Conservation (phyloP, 2,888 invertebrate species). For the Gerosis bhagava region DNA sequence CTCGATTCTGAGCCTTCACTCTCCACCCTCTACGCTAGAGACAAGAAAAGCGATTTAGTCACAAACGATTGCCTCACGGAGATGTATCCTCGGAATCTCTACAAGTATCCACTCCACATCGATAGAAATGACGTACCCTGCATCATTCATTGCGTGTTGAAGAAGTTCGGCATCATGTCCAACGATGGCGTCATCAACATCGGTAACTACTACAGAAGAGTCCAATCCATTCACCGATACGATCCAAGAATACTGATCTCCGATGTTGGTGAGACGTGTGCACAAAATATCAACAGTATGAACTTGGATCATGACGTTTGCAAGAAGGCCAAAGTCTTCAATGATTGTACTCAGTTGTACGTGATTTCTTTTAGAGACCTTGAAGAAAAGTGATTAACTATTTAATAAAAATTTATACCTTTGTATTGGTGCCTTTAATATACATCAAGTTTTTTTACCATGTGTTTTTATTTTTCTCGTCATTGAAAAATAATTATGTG, state of each 20-base stretch:
- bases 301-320: slow-evolving; percentile 72
- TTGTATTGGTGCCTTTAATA: too few relatives aligned
- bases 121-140: slow-evolving; percentile 72
- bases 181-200: slow-evolving; percentile 70
- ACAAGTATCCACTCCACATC: slow-evolving; percentile 65
- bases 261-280: slow-evolving; percentile 73
- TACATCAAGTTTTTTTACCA: too few relatives aligned
- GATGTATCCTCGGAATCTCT: slow-evolving; percentile 71
- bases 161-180: slow-evolving; percentile 74
- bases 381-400: slow-evolving; percentile 41
- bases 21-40: slow-evolving; percentile 67
- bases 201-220: slow-evolving; percentile 67
- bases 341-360: slow-evolving; percentile 73
- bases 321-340: slow-evolving; percentile 74
- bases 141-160: slow-evolving; percentile 72
- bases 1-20: slow-evolving; percentile 65
- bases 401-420: too few relatives aligned
- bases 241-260: slow-evolving; percentile 73
- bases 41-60: slow-evolving; percentile 62
- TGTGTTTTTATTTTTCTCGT: too few relatives aligned
- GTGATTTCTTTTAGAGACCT: slow-evolving; percentile 61
- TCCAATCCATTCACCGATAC: slow-evolving; percentile 69
- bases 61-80: slow-evolving; percentile 65
- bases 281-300: slow-evolving; percentile 71
- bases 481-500: too few relatives aligned